These are phyloP conservation scores for Rhopalosiphum padi DNA, from an alignment of 1,140 invertebrate species.

Conservation along the genomic window DNA sequence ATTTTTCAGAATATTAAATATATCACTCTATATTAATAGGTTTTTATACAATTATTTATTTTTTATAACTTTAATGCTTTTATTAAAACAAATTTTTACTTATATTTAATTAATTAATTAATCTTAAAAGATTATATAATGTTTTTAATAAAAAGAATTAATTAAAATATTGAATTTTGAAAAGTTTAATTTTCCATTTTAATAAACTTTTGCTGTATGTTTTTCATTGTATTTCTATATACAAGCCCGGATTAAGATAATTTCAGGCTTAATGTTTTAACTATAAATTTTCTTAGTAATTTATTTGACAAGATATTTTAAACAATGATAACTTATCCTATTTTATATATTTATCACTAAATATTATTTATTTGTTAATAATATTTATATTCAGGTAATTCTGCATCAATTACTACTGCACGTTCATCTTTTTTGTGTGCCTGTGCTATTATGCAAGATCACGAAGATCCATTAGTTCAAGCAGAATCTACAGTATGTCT, in stretches of 20 bases:
- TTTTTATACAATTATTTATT: no score
- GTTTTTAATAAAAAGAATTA: background rate
- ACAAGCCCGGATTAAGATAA: no score
- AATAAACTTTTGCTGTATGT: no score
- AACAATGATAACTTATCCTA: background rate
- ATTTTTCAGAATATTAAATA: background rate
- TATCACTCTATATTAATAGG: no score
- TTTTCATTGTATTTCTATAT: background rate
- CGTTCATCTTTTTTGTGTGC: slow-evolving; percentile 83
- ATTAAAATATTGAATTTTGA: background rate
- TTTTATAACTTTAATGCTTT: no score
- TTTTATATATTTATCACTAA: background rate
- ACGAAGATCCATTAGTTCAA: slow-evolving; percentile 88
- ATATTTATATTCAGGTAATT: slow-evolving; percentile 67
- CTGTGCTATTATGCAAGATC: slow-evolving; percentile 93
- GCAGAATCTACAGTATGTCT: slow-evolving; percentile 95
- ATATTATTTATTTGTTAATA: background rate
- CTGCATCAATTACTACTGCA: slow-evolving; percentile 73
- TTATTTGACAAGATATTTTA: background rate
- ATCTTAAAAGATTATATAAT: background rate
- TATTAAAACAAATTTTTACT: background rate
- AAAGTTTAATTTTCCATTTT: background rate
- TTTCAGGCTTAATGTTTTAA: background rate
- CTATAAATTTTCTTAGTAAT: no score
- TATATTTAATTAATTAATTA: background rate